These are phyloP conservation scores for Cheilosia urbana DNA, from an alignment of 2,888 invertebrate species.

Conservation along the genomic window DNA sequence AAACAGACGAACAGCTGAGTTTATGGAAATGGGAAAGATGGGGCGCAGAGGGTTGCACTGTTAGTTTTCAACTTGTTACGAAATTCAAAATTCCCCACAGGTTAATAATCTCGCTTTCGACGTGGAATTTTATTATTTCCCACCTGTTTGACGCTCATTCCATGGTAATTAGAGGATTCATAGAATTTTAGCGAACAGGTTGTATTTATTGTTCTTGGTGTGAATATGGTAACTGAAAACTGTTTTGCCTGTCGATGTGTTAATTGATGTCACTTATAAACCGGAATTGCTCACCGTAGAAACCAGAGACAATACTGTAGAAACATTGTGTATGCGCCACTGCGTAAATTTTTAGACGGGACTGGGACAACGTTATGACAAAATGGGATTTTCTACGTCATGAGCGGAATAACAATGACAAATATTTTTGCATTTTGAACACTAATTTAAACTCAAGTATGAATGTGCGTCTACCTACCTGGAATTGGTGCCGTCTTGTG, in stretches of 20 bases:
- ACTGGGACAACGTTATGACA: background rate
- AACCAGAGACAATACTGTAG: too few relatives aligned
- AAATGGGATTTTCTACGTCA: background rate
- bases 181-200: constrained; percentile 8
- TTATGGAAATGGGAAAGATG: background rate
- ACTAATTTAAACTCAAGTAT: background rate
- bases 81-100: constrained; percentile 23
- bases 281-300: constrained; percentile 6
- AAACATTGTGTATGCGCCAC: background rate
- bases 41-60: background rate
- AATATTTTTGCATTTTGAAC: background rate
- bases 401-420: constrained; percentile 5
- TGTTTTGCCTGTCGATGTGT: background rate
- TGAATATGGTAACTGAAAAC: background rate
- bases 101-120: constrained; percentile 10
- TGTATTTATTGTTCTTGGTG: background rate
- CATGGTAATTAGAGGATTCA: background rate
- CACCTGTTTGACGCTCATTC: background rate
- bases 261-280: constrained; percentile 12
- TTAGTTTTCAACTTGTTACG: constrained; percentile 20
- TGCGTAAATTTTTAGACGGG: constrained; percentile 12
- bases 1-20: background rate
- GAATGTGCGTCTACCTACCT: background rate
- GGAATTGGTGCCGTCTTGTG: background rate
- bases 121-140: constrained; percentile 7